Conservation (phyloP, 1,140 invertebrate genomes). For the Drosophila littoralis region DNA sequence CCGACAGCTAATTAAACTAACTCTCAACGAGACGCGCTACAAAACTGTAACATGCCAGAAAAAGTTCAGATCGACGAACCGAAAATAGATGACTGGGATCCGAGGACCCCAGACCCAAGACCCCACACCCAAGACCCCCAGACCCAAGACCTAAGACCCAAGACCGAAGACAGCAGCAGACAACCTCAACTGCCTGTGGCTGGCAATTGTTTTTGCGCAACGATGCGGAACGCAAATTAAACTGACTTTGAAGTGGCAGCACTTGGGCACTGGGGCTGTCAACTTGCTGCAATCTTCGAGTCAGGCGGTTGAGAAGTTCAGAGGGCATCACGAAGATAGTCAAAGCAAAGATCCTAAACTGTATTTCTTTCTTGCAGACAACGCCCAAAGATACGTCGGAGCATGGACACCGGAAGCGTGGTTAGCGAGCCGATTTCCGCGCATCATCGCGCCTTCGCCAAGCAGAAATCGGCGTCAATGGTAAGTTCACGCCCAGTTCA, state of each 20-base stretch:
- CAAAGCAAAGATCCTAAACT: not conserved
- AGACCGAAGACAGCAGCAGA: slow-evolving; percentile 19
- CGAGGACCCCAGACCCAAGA: not conserved
- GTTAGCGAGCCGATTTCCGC: slow-evolving; percentile 83
- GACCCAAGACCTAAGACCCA: slow-evolving; percentile 1
- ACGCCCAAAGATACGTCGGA: slow-evolving; percentile 17
- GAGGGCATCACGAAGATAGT: slow-evolving; percentile 6
- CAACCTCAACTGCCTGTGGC: slow-evolving; percentile 20
- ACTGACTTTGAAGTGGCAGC: slow-evolving; percentile 58
- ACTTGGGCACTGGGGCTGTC: slow-evolving; percentile 17
- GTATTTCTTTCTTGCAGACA: slow-evolving; percentile 38
- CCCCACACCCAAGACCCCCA: not conserved
- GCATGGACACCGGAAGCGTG: slow-evolving; percentile 82
- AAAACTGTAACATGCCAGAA: slow-evolving; percentile 67
- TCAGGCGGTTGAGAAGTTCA: slow-evolving; percentile 28
- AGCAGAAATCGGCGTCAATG: slow-evolving; percentile 84
- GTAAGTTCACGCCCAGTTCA: slow-evolving; percentile 56
- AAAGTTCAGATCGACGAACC: slow-evolving; percentile 61
- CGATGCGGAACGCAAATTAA: slow-evolving; percentile 74
- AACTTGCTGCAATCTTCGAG: slow-evolving; percentile 12
- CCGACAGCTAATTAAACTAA: slow-evolving; percentile 56
- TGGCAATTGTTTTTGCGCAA: slow-evolving; percentile 67
- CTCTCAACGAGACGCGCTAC: slow-evolving; percentile 41
- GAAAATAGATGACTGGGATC: slow-evolving; percentile 53
- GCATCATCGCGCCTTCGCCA: slow-evolving; percentile 83